A percentile compares a stretch with the other conserved stretches of the same genome.
Conservation (phyloP, 2,797 vertebrate genomes). For the Phataginus tricuspis region DNA sequence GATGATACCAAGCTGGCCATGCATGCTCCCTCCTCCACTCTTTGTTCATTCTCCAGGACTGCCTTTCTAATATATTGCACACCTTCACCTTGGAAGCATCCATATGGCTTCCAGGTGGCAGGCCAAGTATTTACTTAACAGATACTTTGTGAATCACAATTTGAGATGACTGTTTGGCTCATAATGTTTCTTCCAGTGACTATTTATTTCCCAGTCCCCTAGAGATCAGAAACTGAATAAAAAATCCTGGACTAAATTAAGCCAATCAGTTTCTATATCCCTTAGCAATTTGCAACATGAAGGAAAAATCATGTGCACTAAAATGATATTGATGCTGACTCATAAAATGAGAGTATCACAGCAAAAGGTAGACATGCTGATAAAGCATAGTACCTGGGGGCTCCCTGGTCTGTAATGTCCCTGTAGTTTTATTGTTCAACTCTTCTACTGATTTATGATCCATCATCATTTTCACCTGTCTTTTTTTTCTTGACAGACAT, state of each 20-base stretch:
- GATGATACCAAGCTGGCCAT: background rate
- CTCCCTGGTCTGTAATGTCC: background rate
- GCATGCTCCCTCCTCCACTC: accelerated
- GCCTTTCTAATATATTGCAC: background rate
- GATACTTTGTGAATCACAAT: background rate
- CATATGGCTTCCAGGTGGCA: background rate
- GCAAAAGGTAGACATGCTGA: accelerated
- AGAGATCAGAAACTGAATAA: background rate
- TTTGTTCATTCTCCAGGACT: accelerated
- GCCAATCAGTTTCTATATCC: background rate
- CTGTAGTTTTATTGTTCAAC: background rate
- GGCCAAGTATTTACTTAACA: background rate
- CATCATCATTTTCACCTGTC: background rate
- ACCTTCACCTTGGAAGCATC: background rate
- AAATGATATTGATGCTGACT: background rate
- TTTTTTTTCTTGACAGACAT: background rate
- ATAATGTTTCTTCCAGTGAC: background rate
- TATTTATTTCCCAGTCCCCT: background rate
- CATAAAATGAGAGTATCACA: background rate
- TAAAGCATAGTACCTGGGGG: accelerated
- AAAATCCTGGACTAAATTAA: background rate
- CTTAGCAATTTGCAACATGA: background rate
- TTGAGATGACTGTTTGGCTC: background rate
- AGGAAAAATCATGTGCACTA: background rate
- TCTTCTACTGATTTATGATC: background rate